Evolutionary conservation across 2,888 invertebrate species (phyloP).

Genomic region (Steromphala cineraria): DNA sequence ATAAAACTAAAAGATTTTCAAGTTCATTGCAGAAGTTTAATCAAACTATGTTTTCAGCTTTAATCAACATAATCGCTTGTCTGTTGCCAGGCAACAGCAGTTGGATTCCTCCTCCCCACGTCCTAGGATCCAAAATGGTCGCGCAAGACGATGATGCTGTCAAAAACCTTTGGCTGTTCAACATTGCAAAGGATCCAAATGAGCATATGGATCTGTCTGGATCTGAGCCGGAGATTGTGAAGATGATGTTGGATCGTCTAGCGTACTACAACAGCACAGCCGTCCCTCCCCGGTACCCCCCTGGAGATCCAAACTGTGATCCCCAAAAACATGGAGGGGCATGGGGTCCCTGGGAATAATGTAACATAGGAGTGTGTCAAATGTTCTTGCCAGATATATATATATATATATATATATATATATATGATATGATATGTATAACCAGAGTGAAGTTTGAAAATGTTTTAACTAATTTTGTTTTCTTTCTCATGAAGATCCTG

Average conservation of each 20-base stretch:
- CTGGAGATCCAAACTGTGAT: constrained; percentile 56
- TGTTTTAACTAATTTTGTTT: too few species aligned
- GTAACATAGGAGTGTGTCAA: too few species aligned
- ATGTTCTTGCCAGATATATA: too few species aligned
- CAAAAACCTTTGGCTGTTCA: constrained; percentile 72
- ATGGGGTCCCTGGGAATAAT: constrained; percentile 71
- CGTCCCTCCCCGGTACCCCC: constrained; percentile 67
- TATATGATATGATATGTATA: too few species aligned
- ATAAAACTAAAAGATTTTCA: too few species aligned
- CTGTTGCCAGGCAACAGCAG: constrained; percentile 53
- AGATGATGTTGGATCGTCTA: constrained; percentile 56
- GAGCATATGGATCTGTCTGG: constrained; percentile 65
- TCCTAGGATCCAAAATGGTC: not conserved
- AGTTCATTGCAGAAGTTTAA: too few species aligned
- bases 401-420: too few species aligned
- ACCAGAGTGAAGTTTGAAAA: too few species aligned
- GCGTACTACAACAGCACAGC: constrained; percentile 62
- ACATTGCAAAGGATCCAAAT: constrained; percentile 66
- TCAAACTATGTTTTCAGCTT: too few species aligned
- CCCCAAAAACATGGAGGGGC: constrained; percentile 65
- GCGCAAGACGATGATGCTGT: not conserved
- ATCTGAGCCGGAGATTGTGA: constrained; percentile 53
- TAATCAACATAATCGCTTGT: not conserved
- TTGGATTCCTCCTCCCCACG: constrained; percentile 57
- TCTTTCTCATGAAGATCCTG: too few species aligned